Conservation (phyloP, 2,888 invertebrate species). For the Entomobrya proxima region DNA sequence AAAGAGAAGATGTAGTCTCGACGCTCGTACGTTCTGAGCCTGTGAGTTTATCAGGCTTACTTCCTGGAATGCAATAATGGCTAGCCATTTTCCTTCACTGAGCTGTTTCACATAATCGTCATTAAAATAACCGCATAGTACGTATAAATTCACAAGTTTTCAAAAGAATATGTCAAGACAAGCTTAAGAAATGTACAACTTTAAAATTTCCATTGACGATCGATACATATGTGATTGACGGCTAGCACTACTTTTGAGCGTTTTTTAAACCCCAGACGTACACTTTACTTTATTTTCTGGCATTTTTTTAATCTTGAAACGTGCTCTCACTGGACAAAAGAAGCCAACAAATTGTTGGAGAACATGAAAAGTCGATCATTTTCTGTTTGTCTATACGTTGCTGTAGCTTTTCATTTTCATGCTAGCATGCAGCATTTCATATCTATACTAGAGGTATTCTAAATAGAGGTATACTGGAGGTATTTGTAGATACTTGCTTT, state of each 20-base stretch:
- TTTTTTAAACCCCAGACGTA: background rate
- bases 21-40: background rate
- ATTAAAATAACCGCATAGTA: background rate
- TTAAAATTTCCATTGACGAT: background rate
- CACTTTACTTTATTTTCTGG: background rate
- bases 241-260: background rate
- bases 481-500: background rate
- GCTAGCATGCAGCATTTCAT: no score
- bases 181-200: background rate
- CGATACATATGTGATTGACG: background rate
- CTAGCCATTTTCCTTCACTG: constrained; percentile 24
- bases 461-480: no score
- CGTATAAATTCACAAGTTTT: background rate
- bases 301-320: constrained; percentile 10
- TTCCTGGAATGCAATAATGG: constrained; percentile 58
- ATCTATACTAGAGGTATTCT: no score
- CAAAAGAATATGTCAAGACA: background rate
- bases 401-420: background rate
- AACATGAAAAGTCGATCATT: background rate
- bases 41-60: constrained; percentile 44
- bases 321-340: background rate
- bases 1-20: background rate
- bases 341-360: background rate
- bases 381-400: background rate
- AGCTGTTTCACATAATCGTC: constrained; percentile 10